A percentile compares a stretch with the other conserved stretches of the same genome.
Evolutionary conservation across 2,113 vertebrate genomes (phyloP).

Genomic region (Planiliza haematocheilus): DNA sequence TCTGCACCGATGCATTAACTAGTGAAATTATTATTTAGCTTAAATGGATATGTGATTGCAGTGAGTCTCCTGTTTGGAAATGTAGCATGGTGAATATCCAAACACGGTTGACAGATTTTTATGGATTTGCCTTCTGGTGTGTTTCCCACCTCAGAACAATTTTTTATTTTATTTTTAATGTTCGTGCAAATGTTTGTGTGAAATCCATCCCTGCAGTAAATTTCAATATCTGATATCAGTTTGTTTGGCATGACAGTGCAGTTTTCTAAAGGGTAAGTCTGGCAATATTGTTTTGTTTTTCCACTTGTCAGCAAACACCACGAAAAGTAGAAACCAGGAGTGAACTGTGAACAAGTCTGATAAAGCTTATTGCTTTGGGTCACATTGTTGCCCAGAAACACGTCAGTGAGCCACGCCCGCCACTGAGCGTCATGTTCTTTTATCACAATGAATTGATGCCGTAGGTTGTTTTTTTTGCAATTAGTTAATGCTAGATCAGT

Average conservation of each 20-base stretch:
- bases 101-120: slow-evolving; percentile 6
- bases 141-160: slow-evolving; percentile 22
- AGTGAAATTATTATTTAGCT: slow-evolving; percentile 20
- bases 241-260: slow-evolving; percentile 21
- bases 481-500: no score
- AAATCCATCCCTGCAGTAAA: slow-evolving; percentile 5
- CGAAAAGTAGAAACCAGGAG: not conserved
- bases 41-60: slow-evolving; percentile 36
- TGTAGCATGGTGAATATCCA: slow-evolving; percentile 17
- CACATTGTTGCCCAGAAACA: no score
- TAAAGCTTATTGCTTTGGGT: no score
- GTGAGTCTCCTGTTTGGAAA: slow-evolving; percentile 25
- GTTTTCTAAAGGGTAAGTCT: not conserved
- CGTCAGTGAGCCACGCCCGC: no score
- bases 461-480: no score
- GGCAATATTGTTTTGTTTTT: not conserved
- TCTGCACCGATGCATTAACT: slow-evolving; percentile 47
- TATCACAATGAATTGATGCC: no score
- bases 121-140: not conserved
- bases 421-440: no score
- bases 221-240: slow-evolving; percentile 10
- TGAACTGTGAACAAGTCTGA: no score
- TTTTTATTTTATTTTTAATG: slow-evolving; percentile 11
- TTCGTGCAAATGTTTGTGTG: slow-evolving; percentile 2
- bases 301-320: slow-evolving; percentile 9